These are phyloP conservation scores for Muschampia plurimacula DNA, from an alignment of 2,888 invertebrate genomes.

Conservation along the genomic window DNA sequence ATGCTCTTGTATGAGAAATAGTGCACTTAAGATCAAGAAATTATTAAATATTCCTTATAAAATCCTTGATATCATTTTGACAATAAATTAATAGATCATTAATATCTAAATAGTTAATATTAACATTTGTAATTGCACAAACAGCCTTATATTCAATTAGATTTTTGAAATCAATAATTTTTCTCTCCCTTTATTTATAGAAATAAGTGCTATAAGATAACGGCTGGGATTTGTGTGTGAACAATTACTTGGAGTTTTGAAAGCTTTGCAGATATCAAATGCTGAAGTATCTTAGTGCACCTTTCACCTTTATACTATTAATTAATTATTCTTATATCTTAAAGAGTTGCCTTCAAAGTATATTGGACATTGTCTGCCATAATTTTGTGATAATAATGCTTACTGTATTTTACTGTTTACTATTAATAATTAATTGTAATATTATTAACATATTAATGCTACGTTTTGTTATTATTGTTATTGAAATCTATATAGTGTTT, in stretches of 20 bases:
- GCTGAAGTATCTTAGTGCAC: conserved; percentile 7
- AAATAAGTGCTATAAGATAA: conserved; percentile 12
- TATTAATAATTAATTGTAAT: conserved; percentile 25
- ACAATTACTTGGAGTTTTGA: not conserved
- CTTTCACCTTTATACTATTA: conserved; percentile 8
- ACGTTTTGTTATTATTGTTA: conserved; percentile 25
- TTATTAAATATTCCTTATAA: not conserved
- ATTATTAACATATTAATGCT: conserved; percentile 16
- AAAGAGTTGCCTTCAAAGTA: conserved; percentile 30
- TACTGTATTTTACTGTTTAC: conserved; percentile 43
- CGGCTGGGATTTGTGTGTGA: not conserved
- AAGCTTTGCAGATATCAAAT: not conserved
- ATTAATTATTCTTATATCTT: conserved; percentile 20
- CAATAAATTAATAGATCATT: conserved; percentile 23
- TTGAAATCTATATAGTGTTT: conserved; percentile 9
- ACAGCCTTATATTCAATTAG: conserved; percentile 18
- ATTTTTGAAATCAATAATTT: conserved; percentile 2
- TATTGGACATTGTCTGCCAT: conserved; percentile 55
- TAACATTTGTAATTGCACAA: conserved; percentile 25
- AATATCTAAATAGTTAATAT: conserved; percentile 7
- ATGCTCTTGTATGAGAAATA: not conserved
- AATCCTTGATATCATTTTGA: conserved; percentile 12
- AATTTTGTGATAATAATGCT: conserved; percentile 63
- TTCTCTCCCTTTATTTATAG: not conserved
- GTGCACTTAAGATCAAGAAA: not conserved